These are phyloP conservation scores for Globicephala melas DNA, from an alignment of 2,113 vertebrate species.

Conservation along the genomic window DNA sequence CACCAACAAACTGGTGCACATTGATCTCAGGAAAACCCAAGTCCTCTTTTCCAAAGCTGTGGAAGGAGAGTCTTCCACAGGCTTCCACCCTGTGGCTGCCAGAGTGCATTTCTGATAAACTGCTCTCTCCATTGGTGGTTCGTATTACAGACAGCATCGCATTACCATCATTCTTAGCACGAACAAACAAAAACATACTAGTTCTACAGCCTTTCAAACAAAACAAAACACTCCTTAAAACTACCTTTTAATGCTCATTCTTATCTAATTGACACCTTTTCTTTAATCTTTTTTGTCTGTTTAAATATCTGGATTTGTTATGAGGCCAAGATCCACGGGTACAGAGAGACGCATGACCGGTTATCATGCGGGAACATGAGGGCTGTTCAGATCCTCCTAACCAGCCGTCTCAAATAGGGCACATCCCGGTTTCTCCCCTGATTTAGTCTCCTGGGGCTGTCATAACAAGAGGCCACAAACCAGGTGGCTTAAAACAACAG, in stretches of 20 bases:
- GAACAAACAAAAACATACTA: neutral
- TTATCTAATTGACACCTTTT: neutral
- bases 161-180: neutral
- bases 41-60: neutral
- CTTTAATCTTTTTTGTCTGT: neutral
- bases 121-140: neutral
- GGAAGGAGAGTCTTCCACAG: neutral
- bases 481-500: neutral
- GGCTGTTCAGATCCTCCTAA: rapidly evolving
- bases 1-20: too few species aligned
- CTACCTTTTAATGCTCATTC: neutral
- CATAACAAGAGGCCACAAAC: neutral
- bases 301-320: neutral
- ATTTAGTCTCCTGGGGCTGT: neutral
- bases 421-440: neutral
- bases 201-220: neutral
- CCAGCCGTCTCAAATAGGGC: rapidly evolving
- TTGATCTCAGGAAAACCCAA: neutral
- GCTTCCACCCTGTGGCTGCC: rapidly evolving
- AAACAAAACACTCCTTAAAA: neutral
- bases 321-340: neutral
- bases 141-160: neutral
- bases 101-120: neutral
- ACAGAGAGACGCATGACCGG: neutral
- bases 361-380: neutral